Evolutionary conservation across 2,888 invertebrate genomes (phyloP), one percentile per base, ranked within the genome.

Genomic region (Anagyrus pseudococci): DNA sequence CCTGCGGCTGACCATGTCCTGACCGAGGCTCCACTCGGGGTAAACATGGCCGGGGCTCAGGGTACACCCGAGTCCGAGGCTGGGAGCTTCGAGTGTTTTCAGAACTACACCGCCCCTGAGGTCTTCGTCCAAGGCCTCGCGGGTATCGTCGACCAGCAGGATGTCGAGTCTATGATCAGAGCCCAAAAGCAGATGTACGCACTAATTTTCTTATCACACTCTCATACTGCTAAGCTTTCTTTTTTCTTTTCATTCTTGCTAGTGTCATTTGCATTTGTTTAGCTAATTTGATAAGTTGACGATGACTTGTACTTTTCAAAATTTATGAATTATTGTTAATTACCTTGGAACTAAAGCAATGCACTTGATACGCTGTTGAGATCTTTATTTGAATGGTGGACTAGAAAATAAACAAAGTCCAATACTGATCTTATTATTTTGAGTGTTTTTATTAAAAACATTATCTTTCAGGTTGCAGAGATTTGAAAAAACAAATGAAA

Each of bases 401-500:
- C n/a, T n/a, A n/a, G n/a, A n/a, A n/a, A n/a, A n/a, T n/a, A n/a
- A n/a, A n/a, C n/a, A n/a, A n/a, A n/a, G n/a, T n/a, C n/a, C n/a
- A n/a, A n/a, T n/a, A n/a, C n/a, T n/a, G n/a, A n/a, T n/a, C n/a
- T n/a, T n/a, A n/a, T n/a, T n/a, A n/a, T n/a, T n/a, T n/a, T n/a
- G n/a, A n/a, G n/a, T n/a, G 48, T 48, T n/a, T 48, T 48, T 23
- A 22, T 2, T 15, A 44, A 8, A 19, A 20, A 6, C 19, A 19
- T 17, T 7, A 4, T 44, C 44, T 44, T 29, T 4, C 22, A 66
- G 62, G 66, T 33, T 66, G 13, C 62, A 66, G 47, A 59, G 98
- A 58, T 99, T 98, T 83, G 98, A 98, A 77, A 98, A 98, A 81
- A 98, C 98, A 0, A 99, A 98, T 76, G 98, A 99, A 84, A 99